These are phyloP conservation scores for Cisticola juncidis DNA, from an alignment of 2,113 vertebrate genomes.

Conservation along the genomic window DNA sequence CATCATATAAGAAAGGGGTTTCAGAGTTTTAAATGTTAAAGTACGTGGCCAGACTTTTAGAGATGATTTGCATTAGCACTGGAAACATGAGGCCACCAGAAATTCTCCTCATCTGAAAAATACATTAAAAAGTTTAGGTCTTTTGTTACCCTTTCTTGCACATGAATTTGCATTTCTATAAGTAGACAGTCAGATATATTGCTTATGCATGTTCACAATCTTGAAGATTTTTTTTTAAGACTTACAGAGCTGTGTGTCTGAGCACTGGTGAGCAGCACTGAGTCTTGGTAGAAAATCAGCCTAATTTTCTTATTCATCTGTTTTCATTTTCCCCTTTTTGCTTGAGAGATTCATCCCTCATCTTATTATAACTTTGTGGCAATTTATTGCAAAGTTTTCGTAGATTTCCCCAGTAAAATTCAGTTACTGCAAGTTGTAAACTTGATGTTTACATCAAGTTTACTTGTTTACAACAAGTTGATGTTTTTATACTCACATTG, in stretches of 20 bases:
- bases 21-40: background rate
- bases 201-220: background rate
- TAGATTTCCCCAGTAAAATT: background rate
- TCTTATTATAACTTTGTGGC: background rate
- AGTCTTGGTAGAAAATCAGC: slow-evolving; percentile 1
- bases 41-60: background rate
- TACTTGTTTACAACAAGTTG: too few relatives aligned
- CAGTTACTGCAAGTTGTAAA: background rate
- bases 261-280: background rate
- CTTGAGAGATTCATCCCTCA: background rate
- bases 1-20: background rate
- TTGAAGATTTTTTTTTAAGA: background rate
- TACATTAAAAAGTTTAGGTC: background rate
- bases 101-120: background rate
- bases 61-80: background rate
- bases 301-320: slow-evolving; percentile 37
- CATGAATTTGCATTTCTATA: background rate
- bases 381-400: slow-evolving; percentile 13
- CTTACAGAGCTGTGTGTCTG: background rate
- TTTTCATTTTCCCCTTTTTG: slow-evolving; percentile 10
- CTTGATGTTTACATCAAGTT: too few relatives aligned
- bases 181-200: background rate
- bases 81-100: background rate
- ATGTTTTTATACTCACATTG: background rate
- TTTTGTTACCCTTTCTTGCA: background rate